Evolutionary conservation across 2,113 vertebrate genomes (phyloP), one percentile per base, ranked within the genome.

Genomic region (Pan troglodytes): DNA sequence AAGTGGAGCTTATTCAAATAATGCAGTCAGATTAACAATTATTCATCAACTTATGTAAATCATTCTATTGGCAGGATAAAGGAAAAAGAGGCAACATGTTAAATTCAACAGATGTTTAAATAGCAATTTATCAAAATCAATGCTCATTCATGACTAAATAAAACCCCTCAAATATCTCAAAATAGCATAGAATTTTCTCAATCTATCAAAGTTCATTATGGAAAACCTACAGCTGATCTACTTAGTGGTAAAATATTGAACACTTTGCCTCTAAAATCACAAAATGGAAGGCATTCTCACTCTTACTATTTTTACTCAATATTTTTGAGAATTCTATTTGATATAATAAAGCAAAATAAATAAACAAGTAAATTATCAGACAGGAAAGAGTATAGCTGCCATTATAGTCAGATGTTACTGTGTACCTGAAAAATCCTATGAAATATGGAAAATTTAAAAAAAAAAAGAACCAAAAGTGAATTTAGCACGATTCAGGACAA

Each of bases 81-180:
- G 2, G 13, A 40, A 75, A 82, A 40, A 38, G 35, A 50, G 57
- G 38, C 5, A 64, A 48, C 57, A 23, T 52, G 50, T 64, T 64
- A 48, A 70, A 94, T 72, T 48, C 23, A 89, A 89, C 43, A 88
- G 38, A 92, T 70, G 25, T 75, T 55, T 92, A 85, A 97, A 38
- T 23, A 82, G 1, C 27, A 43, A 73, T 79, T 90, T 83, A 38
- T 16, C 30, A 85, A 89, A 96, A 81, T 75, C 20, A 61, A 50
- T n/a, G 50, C 43, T 18, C 14, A 86, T 32, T 79, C 16, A 17
- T 48, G 25, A 38, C n/a, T 17, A 86, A 67, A 40, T 48, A 59
- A 91, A 92, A 57, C 17, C 30, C 59, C 20, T 86, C 20, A 84
- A 27, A 48, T 78, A 52, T 61, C 14, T 40, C 83, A 64, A 3